Percentiles rank a stretch among this genome's conserved stretches.
Conservation (phyloP, 2,888 invertebrate genomes). For the Andrena haemorrhoa region DNA sequence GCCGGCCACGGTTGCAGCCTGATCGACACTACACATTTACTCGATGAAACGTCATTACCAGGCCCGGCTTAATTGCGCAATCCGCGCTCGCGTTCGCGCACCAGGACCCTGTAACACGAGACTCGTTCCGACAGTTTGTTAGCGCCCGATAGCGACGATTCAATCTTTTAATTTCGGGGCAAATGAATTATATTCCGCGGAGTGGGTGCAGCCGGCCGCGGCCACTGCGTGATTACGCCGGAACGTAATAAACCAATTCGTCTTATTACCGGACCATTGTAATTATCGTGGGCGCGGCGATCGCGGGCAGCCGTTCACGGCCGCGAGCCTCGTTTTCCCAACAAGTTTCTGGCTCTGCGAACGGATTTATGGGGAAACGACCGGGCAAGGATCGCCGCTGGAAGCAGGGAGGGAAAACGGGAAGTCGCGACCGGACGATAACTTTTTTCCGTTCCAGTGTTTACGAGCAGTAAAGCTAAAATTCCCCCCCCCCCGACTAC, state of each 20-base stretch:
- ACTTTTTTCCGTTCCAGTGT: constrained; percentile 68
- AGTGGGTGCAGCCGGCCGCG: constrained; percentile 6
- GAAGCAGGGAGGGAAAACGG: constrained; percentile 20
- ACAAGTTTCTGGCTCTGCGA: constrained; percentile 30
- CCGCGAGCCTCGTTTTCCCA: constrained; percentile 36
- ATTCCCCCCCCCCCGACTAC: constrained; percentile 55
- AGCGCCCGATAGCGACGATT: constrained; percentile 49
- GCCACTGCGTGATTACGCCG: constrained; percentile 38
- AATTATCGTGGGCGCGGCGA: constrained; percentile 34
- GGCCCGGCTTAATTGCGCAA: constrained; percentile 63
- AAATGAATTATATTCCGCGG: constrained; percentile 53
- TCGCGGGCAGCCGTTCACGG: constrained; percentile 4
- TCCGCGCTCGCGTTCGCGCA: constrained; percentile 31
- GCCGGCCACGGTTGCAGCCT: constrained; percentile 12
- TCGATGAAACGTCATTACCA: constrained; percentile 69
- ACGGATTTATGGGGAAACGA: constrained; percentile 55
- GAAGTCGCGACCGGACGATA: constrained; percentile 65
- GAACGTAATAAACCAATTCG: constrained; percentile 60
- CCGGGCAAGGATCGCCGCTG: constrained; percentile 36
- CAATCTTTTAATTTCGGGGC: constrained; percentile 61
- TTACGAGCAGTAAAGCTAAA: constrained; percentile 72
- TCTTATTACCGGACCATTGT: constrained; percentile 55
- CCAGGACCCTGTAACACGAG: constrained; percentile 41
- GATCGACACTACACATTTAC: constrained; percentile 57
- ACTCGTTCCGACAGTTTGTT: constrained; percentile 59